These are phyloP conservation scores for Pasiphila rectangulata DNA, from an alignment of 2,888 invertebrate genomes.

Conservation along the genomic window DNA sequence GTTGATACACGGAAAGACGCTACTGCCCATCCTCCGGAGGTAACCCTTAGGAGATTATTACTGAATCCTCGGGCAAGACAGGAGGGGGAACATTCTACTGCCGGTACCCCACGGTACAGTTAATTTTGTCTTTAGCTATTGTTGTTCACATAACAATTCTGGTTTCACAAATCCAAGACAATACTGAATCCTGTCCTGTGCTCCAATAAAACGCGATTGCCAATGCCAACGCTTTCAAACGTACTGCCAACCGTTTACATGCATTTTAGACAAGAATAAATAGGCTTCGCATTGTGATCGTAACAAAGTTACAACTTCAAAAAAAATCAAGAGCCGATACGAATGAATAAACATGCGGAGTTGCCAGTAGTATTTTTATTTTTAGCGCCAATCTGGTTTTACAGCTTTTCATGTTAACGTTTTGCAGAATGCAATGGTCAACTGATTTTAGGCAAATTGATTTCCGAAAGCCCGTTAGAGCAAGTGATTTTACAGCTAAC, in stretches of 20 bases:
- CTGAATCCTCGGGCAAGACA: too few species aligned
- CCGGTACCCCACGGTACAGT: too few species aligned
- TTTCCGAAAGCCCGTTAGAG: slow-evolving; percentile 8
- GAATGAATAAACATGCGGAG: slow-evolving; percentile 25
- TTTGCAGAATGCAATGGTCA: slow-evolving; percentile 21
- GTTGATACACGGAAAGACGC: too few species aligned
- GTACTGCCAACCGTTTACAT: slow-evolving; percentile 43
- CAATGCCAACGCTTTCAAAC: slow-evolving; percentile 41
- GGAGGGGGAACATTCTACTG: too few species aligned
- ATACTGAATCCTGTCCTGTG: slow-evolving; percentile 26
- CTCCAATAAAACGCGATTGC: slow-evolving; percentile 53
- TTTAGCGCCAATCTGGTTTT: slow-evolving; percentile 20
- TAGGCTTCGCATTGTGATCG: slow-evolving; percentile 41
- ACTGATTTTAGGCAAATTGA: slow-evolving; percentile 22
- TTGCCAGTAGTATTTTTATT: slow-evolving; percentile 23
- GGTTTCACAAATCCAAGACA: slow-evolving; percentile 1
- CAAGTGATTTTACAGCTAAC: slow-evolving; percentile 1
- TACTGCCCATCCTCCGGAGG: too few species aligned
- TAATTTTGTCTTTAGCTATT: too few species aligned
- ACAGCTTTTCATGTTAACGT: slow-evolving; percentile 20
- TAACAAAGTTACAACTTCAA: slow-evolving; percentile 34
- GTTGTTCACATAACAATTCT: too few species aligned
- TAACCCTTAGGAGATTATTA: too few species aligned
- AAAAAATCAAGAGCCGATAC: slow-evolving; percentile 26
- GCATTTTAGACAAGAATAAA: slow-evolving; percentile 54